Evolutionary conservation across 2,113 vertebrate genomes (phyloP).

Genomic region (Crotophaga sulcirostris): DNA sequence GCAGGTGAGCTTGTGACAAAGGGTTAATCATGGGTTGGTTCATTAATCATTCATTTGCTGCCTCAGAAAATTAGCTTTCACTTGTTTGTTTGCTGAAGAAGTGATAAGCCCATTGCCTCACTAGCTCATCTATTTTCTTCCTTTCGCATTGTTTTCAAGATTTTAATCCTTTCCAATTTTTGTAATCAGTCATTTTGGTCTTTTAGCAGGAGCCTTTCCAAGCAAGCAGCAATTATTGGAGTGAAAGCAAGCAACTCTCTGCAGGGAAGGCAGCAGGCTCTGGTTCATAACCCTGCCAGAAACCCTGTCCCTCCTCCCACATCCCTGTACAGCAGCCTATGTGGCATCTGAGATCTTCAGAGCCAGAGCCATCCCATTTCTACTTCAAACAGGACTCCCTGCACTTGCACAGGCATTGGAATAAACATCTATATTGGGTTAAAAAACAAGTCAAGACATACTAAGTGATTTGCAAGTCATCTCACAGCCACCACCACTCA

Average conservation of each 20-base stretch:
- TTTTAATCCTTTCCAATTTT: conserved; percentile 61
- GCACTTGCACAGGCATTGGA: neutral
- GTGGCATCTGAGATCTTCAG: accelerated
- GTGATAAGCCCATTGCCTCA: conserved; percentile 31
- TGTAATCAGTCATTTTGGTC: conserved; percentile 55
- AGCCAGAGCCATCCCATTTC: neutral
- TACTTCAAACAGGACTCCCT: neutral
- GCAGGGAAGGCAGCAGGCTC: conserved; percentile 3
- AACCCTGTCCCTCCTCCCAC: neutral
- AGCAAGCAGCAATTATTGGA: conserved; percentile 12
- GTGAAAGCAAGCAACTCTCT: neutral
- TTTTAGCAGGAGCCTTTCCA: conserved; percentile 39
- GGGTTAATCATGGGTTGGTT: conserved; percentile 31
- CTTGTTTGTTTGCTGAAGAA: conserved; percentile 66
- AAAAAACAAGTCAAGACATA: neutral
- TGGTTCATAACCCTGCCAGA: neutral
- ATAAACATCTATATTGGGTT: neutral
- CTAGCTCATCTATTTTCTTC: conserved; percentile 49
- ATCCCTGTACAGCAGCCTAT: accelerated
- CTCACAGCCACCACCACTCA: neutral
- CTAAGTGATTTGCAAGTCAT: accelerated
- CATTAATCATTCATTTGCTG: conserved; percentile 66
- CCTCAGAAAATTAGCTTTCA: conserved; percentile 62
- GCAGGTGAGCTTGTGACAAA: conserved; percentile 23
- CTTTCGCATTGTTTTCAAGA: conserved; percentile 52